Evolutionary conservation across 1,140 invertebrate species (phyloP).

Genomic region (Akabosia matsudoensis): DNA sequence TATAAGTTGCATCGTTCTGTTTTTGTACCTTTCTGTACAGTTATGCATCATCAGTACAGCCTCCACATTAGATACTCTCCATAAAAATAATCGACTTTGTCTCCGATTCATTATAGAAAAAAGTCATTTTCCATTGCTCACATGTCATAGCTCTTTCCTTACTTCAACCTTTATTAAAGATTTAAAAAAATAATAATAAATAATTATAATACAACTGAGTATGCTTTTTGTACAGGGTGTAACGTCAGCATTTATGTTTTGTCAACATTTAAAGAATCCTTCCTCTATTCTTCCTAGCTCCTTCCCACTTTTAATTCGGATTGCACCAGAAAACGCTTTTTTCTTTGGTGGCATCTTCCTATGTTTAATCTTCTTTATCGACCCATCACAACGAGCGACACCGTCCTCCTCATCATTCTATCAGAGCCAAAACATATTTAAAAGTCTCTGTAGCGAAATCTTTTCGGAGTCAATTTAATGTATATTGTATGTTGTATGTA

Average conservation of each 20-base stretch:
- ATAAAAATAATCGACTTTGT: constrained; percentile 17
- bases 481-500: too few relatives aligned
- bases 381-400: constrained; percentile 7
- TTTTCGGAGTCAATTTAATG: too few relatives aligned
- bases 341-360: neutral
- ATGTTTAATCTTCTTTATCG: constrained; percentile 17
- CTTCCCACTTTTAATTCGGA: neutral
- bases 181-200: too few relatives aligned
- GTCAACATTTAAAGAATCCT: neutral
- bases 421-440: neutral
- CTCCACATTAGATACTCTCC: neutral
- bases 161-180: too few relatives aligned
- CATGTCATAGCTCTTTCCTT: constrained; percentile 3
- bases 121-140: constrained; percentile 16
- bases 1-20: too few relatives aligned
- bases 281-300: neutral
- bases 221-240: too few relatives aligned
- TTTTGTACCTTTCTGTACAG: too few relatives aligned
- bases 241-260: too few relatives aligned
- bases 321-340: neutral
- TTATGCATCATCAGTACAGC: neutral
- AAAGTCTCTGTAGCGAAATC: too few relatives aligned
- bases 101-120: constrained; percentile 14
- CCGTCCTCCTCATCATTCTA: neutral
- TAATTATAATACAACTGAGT: too few relatives aligned